These are phyloP conservation scores for Percopsis transmontana DNA, from an alignment of 2,113 vertebrate species.

Conservation along the genomic window DNA sequence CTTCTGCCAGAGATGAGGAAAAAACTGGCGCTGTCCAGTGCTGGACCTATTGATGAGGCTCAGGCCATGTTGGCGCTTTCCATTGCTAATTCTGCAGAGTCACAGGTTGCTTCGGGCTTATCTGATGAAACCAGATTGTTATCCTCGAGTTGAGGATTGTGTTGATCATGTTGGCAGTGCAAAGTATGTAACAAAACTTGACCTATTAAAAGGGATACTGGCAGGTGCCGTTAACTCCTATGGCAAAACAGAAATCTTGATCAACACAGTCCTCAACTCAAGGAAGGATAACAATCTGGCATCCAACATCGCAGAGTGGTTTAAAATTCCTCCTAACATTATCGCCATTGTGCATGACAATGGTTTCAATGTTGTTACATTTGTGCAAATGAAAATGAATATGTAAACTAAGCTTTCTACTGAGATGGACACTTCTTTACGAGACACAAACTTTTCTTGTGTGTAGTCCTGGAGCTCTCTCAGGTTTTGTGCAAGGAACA, in stretches of 20 bases:
- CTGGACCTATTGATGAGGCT: neutral
- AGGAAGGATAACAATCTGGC: neutral
- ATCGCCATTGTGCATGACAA: slow-evolving; percentile 33
- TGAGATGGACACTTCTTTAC: too few species aligned
- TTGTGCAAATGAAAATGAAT: too few species aligned
- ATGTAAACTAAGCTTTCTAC: too few species aligned
- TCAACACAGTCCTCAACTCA: neutral
- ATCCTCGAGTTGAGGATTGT: neutral
- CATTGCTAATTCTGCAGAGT: neutral
- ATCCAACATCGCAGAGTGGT: neutral
- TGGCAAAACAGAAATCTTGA: neutral
- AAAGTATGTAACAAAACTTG: neutral
- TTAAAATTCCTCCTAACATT: slow-evolving; percentile 27
- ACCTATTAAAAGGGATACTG: neutral
- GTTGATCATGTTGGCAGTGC: neutral
- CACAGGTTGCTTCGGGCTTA: neutral
- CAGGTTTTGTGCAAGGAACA: too few species aligned
- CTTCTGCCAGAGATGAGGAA: neutral
- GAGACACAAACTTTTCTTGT: too few species aligned
- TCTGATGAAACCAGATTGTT: neutral
- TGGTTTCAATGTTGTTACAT: slow-evolving; percentile 19
- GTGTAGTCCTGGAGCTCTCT: too few species aligned
- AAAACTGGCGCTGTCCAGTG: neutral
- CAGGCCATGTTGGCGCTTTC: neutral
- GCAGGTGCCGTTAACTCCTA: neutral